phyloP scores from a whole-genome alignment of 2,797 vertebrate species.

The Lepilemur ruficaudatus region DNA sequence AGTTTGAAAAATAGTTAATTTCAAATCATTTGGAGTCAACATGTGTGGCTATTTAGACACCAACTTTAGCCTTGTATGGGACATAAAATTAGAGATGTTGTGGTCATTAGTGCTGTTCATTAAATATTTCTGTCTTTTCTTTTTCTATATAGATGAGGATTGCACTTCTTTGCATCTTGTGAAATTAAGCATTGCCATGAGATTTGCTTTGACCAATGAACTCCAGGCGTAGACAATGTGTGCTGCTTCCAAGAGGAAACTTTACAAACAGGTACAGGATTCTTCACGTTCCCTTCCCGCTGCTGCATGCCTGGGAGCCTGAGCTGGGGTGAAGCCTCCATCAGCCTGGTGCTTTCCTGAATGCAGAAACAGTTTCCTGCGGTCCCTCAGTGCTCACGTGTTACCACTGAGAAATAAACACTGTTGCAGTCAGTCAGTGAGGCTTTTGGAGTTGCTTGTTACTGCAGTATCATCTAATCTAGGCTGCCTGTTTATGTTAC shows the following conservation, averaged over 20 bases:
- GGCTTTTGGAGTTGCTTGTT: background rate
- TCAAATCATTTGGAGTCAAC: background rate
- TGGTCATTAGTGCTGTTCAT: background rate
- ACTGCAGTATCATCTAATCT: background rate
- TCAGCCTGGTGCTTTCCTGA: background rate
- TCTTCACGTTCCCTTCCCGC: rapidly evolving
- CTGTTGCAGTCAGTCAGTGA: background rate
- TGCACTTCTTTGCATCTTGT: background rate
- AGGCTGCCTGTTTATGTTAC: background rate
- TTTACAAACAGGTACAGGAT: rapidly evolving
- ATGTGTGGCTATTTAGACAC: background rate
- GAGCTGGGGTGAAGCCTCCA: background rate
- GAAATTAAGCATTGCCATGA: background rate
- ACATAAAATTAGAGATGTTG: background rate
- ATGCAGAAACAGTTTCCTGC: background rate
- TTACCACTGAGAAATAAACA: background rate
- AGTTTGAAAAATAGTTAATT: background rate
- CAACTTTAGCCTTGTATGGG: background rate
- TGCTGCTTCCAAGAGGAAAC: background rate
- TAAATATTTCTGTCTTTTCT: background rate
- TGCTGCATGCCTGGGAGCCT: background rate
- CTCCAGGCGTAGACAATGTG: background rate
- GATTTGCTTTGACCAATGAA: background rate
- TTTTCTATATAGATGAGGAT: background rate
- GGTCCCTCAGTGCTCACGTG: rapidly evolving